Conservation (phyloP, 2,888 invertebrate species). For the Cybosia mesomella region DNA sequence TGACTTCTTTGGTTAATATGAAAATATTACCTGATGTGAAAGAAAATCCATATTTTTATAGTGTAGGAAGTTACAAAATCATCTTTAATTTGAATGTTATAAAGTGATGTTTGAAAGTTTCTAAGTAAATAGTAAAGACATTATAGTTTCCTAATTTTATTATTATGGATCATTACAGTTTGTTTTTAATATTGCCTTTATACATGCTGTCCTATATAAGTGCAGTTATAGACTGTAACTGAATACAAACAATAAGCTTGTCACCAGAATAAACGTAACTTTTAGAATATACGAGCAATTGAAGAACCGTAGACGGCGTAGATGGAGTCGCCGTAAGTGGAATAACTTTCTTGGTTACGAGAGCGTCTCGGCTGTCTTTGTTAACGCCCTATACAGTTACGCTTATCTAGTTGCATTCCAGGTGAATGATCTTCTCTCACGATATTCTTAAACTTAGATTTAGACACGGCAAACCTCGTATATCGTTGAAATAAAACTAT, state of each 20-base stretch:
- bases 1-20: slow-evolving; percentile 33
- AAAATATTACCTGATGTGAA: slow-evolving; percentile 22
- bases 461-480: slow-evolving; percentile 32
- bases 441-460: slow-evolving; percentile 58
- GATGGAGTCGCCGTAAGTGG: slow-evolving; percentile 64
- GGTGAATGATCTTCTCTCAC: slow-evolving; percentile 69
- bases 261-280: slow-evolving; percentile 45
- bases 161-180: not conserved
- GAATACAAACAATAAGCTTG: slow-evolving; percentile 12
- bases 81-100: too few species aligned
- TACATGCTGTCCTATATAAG: not conserved
- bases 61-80: too few species aligned
- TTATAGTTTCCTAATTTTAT: not conserved
- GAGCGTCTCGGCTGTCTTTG: slow-evolving; percentile 69
- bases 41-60: not conserved
- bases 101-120: not conserved
- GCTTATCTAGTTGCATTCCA: slow-evolving; percentile 76
- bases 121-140: not conserved
- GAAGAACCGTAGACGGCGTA: slow-evolving; percentile 61
- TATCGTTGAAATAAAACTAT: too few species aligned
- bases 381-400: slow-evolving; percentile 72
- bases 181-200: too few species aligned
- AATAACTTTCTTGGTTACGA: slow-evolving; percentile 71
- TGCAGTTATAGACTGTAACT: not conserved
- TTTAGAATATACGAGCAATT: slow-evolving; percentile 51